Conservation (phyloP, 2,113 vertebrate genomes). For the Bettongia penicillata region DNA sequence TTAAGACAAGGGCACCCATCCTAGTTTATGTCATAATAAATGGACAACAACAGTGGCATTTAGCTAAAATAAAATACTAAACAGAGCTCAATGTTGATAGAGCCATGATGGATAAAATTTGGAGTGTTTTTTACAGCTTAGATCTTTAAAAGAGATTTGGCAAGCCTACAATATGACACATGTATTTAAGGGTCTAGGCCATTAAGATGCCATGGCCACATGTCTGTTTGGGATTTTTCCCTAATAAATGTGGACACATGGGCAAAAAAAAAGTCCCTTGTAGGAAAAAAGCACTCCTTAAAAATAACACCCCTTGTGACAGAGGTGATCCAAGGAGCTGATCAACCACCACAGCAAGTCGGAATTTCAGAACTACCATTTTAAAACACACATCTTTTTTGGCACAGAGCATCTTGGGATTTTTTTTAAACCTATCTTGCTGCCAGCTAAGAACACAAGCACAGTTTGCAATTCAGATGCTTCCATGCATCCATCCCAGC, state of each 20-base stretch:
- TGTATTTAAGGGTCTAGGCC: constrained; percentile 81
- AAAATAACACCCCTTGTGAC: constrained; percentile 33
- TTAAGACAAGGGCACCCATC: constrained; percentile 70
- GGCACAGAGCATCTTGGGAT: constrained; percentile 38
- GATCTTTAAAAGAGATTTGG: constrained; percentile 81
- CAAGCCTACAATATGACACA: constrained; percentile 79
- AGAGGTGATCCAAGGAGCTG: constrained; percentile 49
- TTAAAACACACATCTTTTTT: constrained; percentile 49
- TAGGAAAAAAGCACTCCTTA: not conserved
- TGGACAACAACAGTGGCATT: constrained; percentile 69
- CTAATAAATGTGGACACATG: constrained; percentile 75
- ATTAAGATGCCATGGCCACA: constrained; percentile 78
- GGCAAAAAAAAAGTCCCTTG: constrained; percentile 67
- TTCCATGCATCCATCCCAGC: not conserved
- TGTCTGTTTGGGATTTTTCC: constrained; percentile 84
- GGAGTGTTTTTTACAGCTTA: constrained; percentile 77
- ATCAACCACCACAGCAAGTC: constrained; percentile 38
- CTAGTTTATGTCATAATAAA: constrained; percentile 77
- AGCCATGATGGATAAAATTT: constrained; percentile 76
- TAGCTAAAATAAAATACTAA: constrained; percentile 78
- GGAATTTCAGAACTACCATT: constrained; percentile 33
- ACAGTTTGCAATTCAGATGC: constrained; percentile 59
- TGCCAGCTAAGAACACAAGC: constrained; percentile 61
- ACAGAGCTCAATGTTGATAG: constrained; percentile 70
- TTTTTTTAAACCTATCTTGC: constrained; percentile 17